Base-by-base conservation (phyloP, 2,797 vertebrate genomes). In the Brachymystax lenok region DNA sequence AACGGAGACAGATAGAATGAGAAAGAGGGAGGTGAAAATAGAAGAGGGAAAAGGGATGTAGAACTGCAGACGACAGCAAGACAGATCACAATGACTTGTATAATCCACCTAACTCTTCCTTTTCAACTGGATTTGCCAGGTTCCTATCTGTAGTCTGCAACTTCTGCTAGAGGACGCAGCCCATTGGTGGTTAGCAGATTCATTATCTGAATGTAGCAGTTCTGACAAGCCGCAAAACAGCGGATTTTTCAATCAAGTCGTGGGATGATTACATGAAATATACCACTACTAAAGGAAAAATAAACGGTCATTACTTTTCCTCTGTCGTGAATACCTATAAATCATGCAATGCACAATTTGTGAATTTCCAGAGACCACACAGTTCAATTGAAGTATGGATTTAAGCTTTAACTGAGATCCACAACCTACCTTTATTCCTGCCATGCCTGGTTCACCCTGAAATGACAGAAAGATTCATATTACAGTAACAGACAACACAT, bases 361-460 rank as follows among this genome's bases (percentile, higher is more conserved):
- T 75, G 56, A 19, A 61, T 24, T 24, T 19, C 67, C 40, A 5
- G 6, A 69, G 8, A 69, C 17, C 4, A 40, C 28, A n/a, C 5
- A 35, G 19, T 40, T 6, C 33, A 40, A 67, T 28, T 67, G 64
- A 67, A 17, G 2, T 30, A 19, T 68, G 66, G n/a, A n/a, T 46
- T 69, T 8, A 40, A 21, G 40, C n/a, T 69, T 40, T 12, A 46
- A 10, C 1, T 17, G 5, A 75, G 10, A 76, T 28, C 46, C n/a
- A 28, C n/a, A 33, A 78, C 93, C 92, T 91, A 99, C 97, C 96
- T 99, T 99, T 80, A 93, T 94, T 87, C 98, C 98, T 24, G 96
- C 94, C 77, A 94, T 88, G 73, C 97, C 98, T 51, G 96, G 88
- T 8, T 99, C 97, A 85, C 98, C 98, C 98, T 99, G 84, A 1